Conservation (phyloP, 2,113 vertebrate genomes). For the Strix aluco region DNA sequence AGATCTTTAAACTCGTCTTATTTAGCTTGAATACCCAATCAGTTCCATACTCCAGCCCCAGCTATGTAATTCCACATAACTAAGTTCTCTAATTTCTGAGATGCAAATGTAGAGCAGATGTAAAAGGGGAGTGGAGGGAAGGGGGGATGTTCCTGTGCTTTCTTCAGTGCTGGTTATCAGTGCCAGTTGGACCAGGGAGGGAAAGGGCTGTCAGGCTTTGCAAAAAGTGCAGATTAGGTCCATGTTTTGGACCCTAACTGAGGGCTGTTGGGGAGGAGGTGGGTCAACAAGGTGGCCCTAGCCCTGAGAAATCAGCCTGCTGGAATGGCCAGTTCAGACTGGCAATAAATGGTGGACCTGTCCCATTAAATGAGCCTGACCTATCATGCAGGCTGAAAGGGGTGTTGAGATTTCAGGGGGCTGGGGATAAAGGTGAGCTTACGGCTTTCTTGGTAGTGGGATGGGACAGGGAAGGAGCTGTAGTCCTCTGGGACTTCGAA, state of each 20-base stretch:
- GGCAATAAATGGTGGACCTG: neutral
- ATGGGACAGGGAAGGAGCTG: neutral
- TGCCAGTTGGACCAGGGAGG: neutral
- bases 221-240: neutral
- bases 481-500: neutral
- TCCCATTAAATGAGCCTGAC: neutral
- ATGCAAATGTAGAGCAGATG: slow-evolving; percentile 84
- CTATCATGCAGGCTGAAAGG: neutral
- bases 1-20: slow-evolving; percentile 77
- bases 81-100: slow-evolving; percentile 76
- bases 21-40: slow-evolving; percentile 74
- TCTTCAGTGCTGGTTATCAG: slow-evolving; percentile 34
- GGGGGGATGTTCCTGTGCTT: slow-evolving; percentile 58
- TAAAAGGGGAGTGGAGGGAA: slow-evolving; percentile 58
- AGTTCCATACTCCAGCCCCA: slow-evolving; percentile 59
- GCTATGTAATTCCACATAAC: slow-evolving; percentile 70
- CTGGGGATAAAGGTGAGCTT: neutral
- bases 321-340: neutral
- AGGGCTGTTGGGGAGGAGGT: neutral
- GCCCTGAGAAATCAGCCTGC: neutral
- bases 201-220: neutral
- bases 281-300: neutral
- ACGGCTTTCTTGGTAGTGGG: neutral
- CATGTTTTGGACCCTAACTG: neutral
- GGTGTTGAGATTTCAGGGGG: neutral